phyloP scores from a whole-genome alignment of 2,888 invertebrate species.

The Trissonchulus sp. region DNA sequence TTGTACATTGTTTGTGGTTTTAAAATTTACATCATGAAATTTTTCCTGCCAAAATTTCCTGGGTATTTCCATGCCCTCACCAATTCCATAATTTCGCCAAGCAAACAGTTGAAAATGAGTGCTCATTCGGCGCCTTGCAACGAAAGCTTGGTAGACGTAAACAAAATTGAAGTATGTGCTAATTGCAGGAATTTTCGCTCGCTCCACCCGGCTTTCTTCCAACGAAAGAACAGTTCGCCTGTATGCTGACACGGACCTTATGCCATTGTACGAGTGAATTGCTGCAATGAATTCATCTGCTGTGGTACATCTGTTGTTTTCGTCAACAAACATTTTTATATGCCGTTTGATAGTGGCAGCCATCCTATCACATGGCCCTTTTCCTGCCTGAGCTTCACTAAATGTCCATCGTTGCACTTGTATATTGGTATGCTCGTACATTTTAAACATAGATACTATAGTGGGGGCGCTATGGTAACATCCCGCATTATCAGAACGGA shows the following conservation, averaged over 20 bases:
- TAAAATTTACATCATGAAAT: no score
- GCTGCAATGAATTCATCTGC: background rate
- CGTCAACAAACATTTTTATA: background rate
- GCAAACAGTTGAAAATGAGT: no score
- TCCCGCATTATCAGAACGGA: constrained; percentile 11
- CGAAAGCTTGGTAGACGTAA: no score
- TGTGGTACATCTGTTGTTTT: background rate
- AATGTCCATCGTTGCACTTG: background rate
- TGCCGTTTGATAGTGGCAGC: background rate
- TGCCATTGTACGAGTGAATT: background rate
- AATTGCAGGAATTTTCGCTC: no score
- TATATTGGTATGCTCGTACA: background rate
- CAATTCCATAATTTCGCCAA: no score
- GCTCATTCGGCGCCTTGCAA: no score
- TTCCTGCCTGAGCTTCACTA: background rate
- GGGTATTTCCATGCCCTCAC: no score
- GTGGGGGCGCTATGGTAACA: constrained; percentile 3
- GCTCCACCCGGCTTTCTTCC: no score
- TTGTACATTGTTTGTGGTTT: no score
- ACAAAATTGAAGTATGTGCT: no score
- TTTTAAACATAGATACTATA: background rate
- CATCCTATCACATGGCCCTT: constrained; percentile 8
- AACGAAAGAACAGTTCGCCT: background rate
- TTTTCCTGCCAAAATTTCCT: no score
- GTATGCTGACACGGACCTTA: background rate